A percentile compares a stretch with the other conserved stretches of the same genome.
Evolutionary conservation across 1,140 invertebrate genomes (phyloP).

Genomic region (Mercenaria mercenaria): DNA sequence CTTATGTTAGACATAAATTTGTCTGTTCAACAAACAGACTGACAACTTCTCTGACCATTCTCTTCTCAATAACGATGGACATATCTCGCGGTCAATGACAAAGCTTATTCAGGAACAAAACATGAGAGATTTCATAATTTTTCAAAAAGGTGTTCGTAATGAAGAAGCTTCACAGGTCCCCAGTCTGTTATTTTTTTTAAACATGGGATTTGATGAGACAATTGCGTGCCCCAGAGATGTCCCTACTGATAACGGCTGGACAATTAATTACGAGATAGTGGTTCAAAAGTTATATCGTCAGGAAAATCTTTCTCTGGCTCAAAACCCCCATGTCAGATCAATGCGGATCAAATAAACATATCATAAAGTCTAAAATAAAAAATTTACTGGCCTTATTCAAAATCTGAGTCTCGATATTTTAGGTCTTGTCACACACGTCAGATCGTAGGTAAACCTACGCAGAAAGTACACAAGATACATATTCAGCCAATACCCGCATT

Average conservation of each 20-base stretch:
- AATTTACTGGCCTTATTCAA: too few relatives aligned
- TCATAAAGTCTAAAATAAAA: conserved; percentile 25
- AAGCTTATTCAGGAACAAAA: conserved; percentile 51
- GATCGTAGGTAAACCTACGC: conserved; percentile 70
- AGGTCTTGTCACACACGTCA: conserved; percentile 70
- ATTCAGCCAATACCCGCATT: conserved; percentile 32
- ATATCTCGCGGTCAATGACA: conserved; percentile 21
- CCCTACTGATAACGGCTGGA: too few relatives aligned
- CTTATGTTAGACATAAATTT: too few relatives aligned
- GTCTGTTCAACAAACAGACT: too few relatives aligned
- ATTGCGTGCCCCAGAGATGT: conserved; percentile 12
- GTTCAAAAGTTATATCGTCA: conserved; percentile 64
- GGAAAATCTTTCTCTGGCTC: conserved; percentile 24
- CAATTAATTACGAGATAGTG: too few relatives aligned
- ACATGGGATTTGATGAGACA: conserved; percentile 60
- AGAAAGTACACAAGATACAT: conserved; percentile 45
- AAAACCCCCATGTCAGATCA: conserved; percentile 53
- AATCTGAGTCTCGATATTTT: too few relatives aligned
- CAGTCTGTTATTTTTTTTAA: conserved; percentile 56
- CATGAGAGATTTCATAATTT: not conserved
- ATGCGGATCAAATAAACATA: conserved; percentile 65
- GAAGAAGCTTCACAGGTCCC: conserved; percentile 31
- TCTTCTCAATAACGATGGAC: not conserved
- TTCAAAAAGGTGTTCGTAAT: not conserved
- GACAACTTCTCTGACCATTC: too few relatives aligned